phyloP scores from a whole-genome alignment of 2,113 vertebrate species.

The Phycodurus eques region DNA sequence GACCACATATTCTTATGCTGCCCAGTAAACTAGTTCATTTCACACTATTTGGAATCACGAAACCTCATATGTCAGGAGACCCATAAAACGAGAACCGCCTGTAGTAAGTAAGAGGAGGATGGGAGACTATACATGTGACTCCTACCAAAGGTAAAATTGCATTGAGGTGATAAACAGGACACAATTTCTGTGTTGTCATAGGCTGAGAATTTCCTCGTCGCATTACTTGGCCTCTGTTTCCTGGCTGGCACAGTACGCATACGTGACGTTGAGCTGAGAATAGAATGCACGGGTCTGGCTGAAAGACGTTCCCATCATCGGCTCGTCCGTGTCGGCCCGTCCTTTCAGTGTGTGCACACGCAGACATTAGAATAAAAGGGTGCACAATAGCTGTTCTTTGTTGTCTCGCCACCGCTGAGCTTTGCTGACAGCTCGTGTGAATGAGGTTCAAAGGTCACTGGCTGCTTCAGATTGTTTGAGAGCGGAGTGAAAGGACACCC shows the following conservation, averaged over 20 bases:
- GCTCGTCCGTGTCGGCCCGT: background rate
- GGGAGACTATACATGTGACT: too few relatives aligned
- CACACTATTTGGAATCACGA: too few relatives aligned
- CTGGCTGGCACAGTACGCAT: background rate
- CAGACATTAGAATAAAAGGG: conserved; percentile 22
- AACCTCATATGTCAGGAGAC: too few relatives aligned
- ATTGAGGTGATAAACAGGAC: background rate
- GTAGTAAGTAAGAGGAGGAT: too few relatives aligned
- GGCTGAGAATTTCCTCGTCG: background rate
- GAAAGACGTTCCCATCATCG: background rate
- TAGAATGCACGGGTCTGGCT: background rate
- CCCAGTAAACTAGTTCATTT: too few relatives aligned
- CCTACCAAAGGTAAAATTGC: background rate
- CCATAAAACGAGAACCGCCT: too few relatives aligned
- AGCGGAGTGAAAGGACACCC: conserved; percentile 15
- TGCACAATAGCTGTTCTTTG: conserved; percentile 65
- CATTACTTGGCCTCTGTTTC: background rate
- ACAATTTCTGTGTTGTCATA: background rate
- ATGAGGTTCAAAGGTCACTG: conserved; percentile 58
- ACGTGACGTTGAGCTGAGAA: background rate
- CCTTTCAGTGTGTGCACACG: conserved; percentile 3
- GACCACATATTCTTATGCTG: too few relatives aligned
- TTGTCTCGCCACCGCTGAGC: conserved; percentile 44
- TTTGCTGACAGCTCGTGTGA: conserved; percentile 58
- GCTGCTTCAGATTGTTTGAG: conserved; percentile 46